Percentiles rank a stretch among this genome's conserved stretches.
Evolutionary conservation across 2,113 vertebrate genomes (phyloP).

Genomic region (Leiothrix lutea): DNA sequence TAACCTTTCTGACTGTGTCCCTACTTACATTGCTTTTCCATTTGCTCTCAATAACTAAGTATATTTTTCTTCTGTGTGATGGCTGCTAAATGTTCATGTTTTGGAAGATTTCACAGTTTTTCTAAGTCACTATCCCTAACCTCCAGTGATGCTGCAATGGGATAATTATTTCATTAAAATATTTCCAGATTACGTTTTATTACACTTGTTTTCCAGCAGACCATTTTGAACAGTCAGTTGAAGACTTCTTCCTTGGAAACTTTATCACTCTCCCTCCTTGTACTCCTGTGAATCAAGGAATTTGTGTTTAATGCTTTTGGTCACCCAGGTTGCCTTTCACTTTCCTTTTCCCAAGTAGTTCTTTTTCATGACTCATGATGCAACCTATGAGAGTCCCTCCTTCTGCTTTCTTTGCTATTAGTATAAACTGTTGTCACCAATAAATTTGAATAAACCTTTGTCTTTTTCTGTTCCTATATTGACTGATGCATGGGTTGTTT

Average conservation of each 20-base stretch:
- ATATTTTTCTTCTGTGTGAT: neutral
- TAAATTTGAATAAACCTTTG: constrained; percentile 13
- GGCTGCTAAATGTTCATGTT: neutral
- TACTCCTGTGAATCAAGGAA: neutral
- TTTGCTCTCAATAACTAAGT: neutral
- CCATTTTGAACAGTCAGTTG: neutral
- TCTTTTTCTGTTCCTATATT: neutral
- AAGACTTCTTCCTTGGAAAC: neutral
- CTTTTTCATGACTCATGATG: neutral
- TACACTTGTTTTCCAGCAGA: neutral
- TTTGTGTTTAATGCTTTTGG: neutral
- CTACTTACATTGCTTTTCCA: neutral
- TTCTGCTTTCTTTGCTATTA: neutral
- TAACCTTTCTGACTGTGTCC: neutral
- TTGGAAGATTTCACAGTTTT: neutral
- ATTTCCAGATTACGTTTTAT: neutral
- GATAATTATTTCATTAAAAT: neutral
- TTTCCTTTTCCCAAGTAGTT: neutral
- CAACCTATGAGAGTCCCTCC: neutral
- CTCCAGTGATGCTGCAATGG: neutral
- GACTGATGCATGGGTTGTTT: neutral
- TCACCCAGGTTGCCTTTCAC: neutral
- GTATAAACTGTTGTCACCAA: neutral
- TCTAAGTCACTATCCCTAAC: neutral
- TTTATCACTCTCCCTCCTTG: neutral